Evolutionary conservation across 2,888 invertebrate species (phyloP), one percentile per base, ranked within the genome.

Genomic region (Phaonia tiefii): DNA sequence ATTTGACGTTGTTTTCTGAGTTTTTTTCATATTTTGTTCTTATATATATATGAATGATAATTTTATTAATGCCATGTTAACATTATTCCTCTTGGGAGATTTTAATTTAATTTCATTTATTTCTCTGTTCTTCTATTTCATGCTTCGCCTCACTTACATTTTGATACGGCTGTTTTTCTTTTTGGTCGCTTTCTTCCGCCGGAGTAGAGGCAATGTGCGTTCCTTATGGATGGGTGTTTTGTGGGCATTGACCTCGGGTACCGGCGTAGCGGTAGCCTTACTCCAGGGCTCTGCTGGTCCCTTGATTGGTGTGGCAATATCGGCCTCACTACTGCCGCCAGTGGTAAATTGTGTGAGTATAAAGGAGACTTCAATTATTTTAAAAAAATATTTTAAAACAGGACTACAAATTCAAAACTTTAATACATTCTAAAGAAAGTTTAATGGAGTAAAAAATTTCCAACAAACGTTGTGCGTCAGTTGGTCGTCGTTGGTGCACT

Each of bases 281-380:
- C 92, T 97, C 0, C 96, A 96, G 87, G 96, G 96, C 42, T 96
- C 96, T 87, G 95, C 95, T 49, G 96, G 96, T 0, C 96, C 96
- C 0, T 91, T 97, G 65, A 96, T 97, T 83, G 97, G 96, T 77
- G 96, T 97, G 70, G 97, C 97, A n/a, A 97, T 97, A 88, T 96
- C 96, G 17, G 96, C 96, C 0, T 96, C 96, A 0, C 91, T 97
- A 69, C 89, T 97, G 78, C 97, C 97, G 20, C 97, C 96, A 3
- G 95, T 96, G 74, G 96, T 96, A 25, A 97, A 97, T 91, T 95
- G 96, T 87, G 96, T 95, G 91, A 92, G 94, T 92, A 83, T 8
- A 20, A 15, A 56, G n/a, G n/a, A n/a, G n/a, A n/a, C n/a, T n/a
- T n/a, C n/a, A n/a, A n/a, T n/a, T n/a, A n/a, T n/a, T n/a, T n/a